Base-by-base conservation (phyloP, 1,140 invertebrate species). In the Pectinophora gossypiella region DNA sequence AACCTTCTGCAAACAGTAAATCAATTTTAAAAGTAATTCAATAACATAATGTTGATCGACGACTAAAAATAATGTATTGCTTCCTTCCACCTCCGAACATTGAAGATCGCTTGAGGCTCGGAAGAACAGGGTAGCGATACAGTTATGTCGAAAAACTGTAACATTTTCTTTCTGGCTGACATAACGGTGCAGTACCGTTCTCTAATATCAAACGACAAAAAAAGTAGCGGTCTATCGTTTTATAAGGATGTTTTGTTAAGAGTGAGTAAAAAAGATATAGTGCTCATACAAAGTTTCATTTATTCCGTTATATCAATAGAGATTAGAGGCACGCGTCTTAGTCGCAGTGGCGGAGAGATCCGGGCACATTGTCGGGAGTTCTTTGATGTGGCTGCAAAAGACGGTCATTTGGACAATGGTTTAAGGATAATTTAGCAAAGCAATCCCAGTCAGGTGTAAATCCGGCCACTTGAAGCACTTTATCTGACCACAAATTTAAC, bases 121-220 rank as follows among this genome's bases (percentile, higher is more conserved):
- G 72, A 74, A 68, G 67, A 48, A 20, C 40, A 50, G 53, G 56
- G 62, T 51, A 69, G 51, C 43, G 78, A 78, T 83, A 86, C 83
- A 85, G 83, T 86, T 86, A 86, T 72, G 70, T 77, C 64, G 52
- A 85, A 80, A 68, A 86, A 82, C 74, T 86, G 78, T 86, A 83
- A 82, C 83, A 83, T 68, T 66, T 72, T 67, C 64, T 73, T 72
- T 69, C 78, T 83, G 51, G 73, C 80, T 76, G 57, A 51, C 51
- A 59, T 86, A 86, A 86, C 83, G 81, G 83, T 64, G 58, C 61
- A 60, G 69, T 81, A 76, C 78, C 59, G 66, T 76, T 72, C 64
- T 66, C 66, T 69, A 55, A 67, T 76, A 82, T 72, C 19, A 66
- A 70, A 73, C 54, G 51, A 61, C 61, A 59, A 54, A 76, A 84